A percentile compares a stretch with the other conserved stretches of the same genome.
These are phyloP conservation scores for Morpho achilles DNA, from an alignment of 2,888 invertebrate species.

Conservation along the genomic window DNA sequence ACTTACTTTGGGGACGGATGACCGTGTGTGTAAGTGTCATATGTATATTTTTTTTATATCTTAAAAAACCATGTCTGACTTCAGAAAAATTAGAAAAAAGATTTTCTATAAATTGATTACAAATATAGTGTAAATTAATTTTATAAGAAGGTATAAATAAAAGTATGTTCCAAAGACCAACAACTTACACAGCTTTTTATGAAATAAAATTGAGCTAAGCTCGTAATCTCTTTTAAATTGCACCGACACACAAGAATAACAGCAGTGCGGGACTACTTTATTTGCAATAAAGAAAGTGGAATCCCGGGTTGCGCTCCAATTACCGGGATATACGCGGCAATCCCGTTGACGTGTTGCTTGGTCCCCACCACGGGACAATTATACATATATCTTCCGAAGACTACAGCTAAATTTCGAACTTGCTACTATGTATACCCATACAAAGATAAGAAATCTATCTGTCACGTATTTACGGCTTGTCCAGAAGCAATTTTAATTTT, in stretches of 20 bases:
- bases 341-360: constrained; percentile 71
- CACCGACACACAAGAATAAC: constrained; percentile 52
- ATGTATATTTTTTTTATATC: too few relatives aligned
- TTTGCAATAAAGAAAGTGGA: constrained; percentile 78
- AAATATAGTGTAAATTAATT: too few relatives aligned
- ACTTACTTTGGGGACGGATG: too few relatives aligned
- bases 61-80: too few relatives aligned
- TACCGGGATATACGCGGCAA: constrained; percentile 76
- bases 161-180: not conserved
- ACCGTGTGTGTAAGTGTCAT: too few relatives aligned
- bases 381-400: constrained; percentile 60
- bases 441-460: too few relatives aligned
- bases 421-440: not conserved
- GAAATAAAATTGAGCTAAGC: constrained; percentile 3
- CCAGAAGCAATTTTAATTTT: too few relatives aligned
- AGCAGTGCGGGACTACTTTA: constrained; percentile 73
- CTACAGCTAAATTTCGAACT: constrained; percentile 44
- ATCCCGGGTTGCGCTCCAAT: constrained; percentile 76
- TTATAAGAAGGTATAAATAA: too few relatives aligned
- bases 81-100: too few relatives aligned
- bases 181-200: not conserved
- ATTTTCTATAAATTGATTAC: too few relatives aligned
- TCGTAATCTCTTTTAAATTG: constrained; percentile 30
- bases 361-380: constrained; percentile 62
- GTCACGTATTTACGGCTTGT: too few relatives aligned